Evolutionary conservation across 2,113 vertebrate genomes (phyloP), one percentile per base, ranked within the genome.

Genomic region (Thomomys bottae): DNA sequence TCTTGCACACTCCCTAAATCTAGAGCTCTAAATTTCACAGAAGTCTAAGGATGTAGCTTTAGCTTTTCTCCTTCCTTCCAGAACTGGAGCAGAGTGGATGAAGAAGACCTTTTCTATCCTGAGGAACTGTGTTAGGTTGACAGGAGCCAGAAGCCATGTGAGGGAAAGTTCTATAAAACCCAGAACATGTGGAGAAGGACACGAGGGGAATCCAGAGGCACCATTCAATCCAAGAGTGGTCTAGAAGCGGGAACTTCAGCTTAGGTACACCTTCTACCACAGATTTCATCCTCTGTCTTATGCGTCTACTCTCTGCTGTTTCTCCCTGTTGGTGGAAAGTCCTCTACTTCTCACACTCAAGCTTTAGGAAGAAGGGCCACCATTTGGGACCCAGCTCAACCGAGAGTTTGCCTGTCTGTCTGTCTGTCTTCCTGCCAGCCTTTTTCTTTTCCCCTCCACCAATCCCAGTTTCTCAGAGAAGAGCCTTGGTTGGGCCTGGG

Each of bases 391-490:
- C n/a, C 88, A 83, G n/a, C 57, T 26, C 34, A 84, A 6, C 38
- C 49, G 30, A 71, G 11, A 7, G 8, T 30, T 26, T 20, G 34
- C 8, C 84, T 34, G 38, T 12, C 38, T 26, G 23, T 15, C 73
- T 10, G 10, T 34, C 34, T 61, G 1, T 17, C 73, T 54, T 20
- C 78, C 49, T 34, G 26, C 45, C 57, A 5, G 3, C 36, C 10
- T 95, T 38, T 68, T 79, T 49, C 73, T 61, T 49, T 86, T 84
- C 75, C 89, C 24, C 54, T 61, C 78, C 26, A 40, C 57, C 59
- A 78, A 17, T 66, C 77, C 78, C 42, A 67, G 57, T 42, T 77
- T 36, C 63, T 54, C 32, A 15, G 17, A 14, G 23, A 68, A 90
- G 68, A 72, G 18, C 54, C 32, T 32, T 81, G n/a, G 9, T 67